Conservation (phyloP, 2,113 vertebrate species). For the Oreamnos americanus region DNA sequence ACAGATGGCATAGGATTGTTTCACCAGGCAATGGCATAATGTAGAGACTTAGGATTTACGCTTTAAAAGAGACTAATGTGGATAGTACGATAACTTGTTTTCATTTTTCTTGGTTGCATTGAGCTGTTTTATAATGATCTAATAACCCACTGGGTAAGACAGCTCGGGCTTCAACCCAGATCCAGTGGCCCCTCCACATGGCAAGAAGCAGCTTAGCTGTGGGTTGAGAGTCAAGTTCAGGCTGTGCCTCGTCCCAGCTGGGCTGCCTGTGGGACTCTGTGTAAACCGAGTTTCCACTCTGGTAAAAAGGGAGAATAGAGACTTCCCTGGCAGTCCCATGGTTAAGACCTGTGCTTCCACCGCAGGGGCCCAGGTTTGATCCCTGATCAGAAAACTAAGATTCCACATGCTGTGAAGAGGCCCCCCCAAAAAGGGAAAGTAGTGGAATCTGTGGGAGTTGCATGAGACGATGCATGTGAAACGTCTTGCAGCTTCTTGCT, state of each 20-base stretch:
- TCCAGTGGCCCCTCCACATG: neutral
- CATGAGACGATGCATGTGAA: rapidly evolving
- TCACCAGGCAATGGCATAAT: rapidly evolving
- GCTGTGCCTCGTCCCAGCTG: neutral
- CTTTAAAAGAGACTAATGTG: neutral
- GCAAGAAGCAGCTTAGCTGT: neutral
- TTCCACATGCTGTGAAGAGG: neutral
- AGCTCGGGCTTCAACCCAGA: neutral
- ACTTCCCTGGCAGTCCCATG: neutral
- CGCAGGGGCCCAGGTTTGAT: neutral
- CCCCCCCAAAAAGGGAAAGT: neutral
- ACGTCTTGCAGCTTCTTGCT: neutral
- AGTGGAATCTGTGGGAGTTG: neutral
- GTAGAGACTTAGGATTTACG: neutral
- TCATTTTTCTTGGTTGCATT: neutral
- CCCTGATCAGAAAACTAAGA: neutral
- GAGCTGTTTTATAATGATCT: neutral
- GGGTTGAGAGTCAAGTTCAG: neutral
- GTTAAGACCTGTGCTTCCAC: neutral
- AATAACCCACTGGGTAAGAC: neutral
- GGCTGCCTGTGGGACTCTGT: neutral
- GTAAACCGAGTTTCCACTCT: neutral
- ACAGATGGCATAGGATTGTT: neutral
- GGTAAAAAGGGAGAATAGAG: neutral
- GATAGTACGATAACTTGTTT: neutral